Evolutionary conservation across 2,113 vertebrate species (phyloP).

Genomic region (Dasyornis broadbenti): DNA sequence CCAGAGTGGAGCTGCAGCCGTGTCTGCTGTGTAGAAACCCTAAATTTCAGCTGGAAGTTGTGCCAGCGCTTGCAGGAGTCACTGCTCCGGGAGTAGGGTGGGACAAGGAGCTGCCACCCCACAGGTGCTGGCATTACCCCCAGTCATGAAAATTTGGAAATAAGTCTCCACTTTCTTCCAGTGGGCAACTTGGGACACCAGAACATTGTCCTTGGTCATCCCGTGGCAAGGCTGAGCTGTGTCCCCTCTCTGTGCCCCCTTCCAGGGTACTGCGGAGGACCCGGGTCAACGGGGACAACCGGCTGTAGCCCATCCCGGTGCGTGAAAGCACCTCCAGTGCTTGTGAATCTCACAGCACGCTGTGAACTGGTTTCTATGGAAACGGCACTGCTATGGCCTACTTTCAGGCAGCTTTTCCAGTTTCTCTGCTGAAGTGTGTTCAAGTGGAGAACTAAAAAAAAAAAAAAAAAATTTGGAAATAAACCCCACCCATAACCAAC

Average conservation of each 20-base stretch:
- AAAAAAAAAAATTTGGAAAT: slow-evolving; percentile 15
- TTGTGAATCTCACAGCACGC: slow-evolving; percentile 83
- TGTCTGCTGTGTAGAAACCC: accelerated
- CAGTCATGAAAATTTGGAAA: too few relatives aligned
- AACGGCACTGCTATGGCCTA: slow-evolving; percentile 87
- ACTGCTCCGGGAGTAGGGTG: background rate
- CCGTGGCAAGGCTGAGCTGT: background rate
- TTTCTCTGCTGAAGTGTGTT: slow-evolving; percentile 78
- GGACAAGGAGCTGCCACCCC: background rate
- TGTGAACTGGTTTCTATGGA: slow-evolving; percentile 88
- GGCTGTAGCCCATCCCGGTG: slow-evolving; percentile 75
- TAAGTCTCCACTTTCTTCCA: accelerated
- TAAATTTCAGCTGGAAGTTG: background rate
- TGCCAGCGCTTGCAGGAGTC: background rate
- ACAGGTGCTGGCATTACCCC: background rate
- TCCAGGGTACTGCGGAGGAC: slow-evolving; percentile 86
- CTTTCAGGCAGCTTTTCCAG: slow-evolving; percentile 86
- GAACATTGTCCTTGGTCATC: accelerated
- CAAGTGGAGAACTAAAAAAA: slow-evolving; percentile 60
- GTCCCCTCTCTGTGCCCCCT: background rate
- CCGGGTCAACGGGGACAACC: slow-evolving; percentile 91
- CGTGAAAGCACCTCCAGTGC: slow-evolving; percentile 73
- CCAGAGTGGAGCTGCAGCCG: background rate
- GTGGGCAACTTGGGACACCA: accelerated
- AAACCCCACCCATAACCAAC: background rate